Conservation (phyloP, 2,797 vertebrate species). For the Rhabdophis nuchalis region DNA sequence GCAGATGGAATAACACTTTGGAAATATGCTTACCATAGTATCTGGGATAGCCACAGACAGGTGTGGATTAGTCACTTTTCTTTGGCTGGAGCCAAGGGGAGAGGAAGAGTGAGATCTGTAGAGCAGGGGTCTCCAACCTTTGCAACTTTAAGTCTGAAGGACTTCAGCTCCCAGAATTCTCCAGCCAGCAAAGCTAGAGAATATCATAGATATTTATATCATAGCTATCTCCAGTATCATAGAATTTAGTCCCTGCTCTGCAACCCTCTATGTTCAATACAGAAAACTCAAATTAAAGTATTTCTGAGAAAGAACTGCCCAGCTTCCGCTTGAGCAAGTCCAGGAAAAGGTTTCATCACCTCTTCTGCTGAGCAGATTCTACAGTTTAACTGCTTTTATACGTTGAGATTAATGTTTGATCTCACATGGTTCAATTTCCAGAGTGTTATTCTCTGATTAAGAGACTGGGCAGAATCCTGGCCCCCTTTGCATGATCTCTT, state of each 20-base stretch:
- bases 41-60: background rate
- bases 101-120: background rate
- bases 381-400: background rate
- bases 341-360: background rate
- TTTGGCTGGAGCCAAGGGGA: background rate
- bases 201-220: too few relatives aligned
- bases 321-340: background rate
- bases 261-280: background rate
- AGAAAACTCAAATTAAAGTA: background rate
- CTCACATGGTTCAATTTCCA: background rate
- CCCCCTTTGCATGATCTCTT: background rate
- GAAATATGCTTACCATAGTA: background rate
- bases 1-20: background rate
- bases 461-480: background rate
- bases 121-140: too few relatives aligned
- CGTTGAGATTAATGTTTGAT: background rate
- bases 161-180: too few relatives aligned
- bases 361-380: background rate
- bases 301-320: background rate
- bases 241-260: background rate
- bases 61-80: background rate
- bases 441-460: background rate
- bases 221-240: background rate
- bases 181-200: too few relatives aligned
- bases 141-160: too few relatives aligned